These are phyloP conservation scores for Apoda limacodes DNA, from an alignment of 2,888 invertebrate genomes.

Conservation along the genomic window DNA sequence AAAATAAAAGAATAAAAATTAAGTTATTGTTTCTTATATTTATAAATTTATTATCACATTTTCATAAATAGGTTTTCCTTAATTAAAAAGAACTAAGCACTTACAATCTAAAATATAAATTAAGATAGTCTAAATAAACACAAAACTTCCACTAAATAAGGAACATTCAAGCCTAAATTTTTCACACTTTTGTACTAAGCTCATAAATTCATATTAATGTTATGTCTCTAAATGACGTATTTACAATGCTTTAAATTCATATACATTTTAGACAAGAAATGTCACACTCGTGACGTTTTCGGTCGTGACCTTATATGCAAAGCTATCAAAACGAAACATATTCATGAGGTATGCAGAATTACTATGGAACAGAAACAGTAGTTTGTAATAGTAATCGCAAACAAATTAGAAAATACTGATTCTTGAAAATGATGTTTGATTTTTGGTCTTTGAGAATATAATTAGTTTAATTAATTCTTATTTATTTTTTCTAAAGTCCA, in stretches of 20 bases:
- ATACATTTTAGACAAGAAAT: no score
- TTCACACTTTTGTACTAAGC: conserved; percentile 34
- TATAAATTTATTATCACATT: conserved; percentile 66
- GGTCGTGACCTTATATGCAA: conserved; percentile 26
- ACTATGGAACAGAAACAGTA: no score
- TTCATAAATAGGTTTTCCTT: conserved; percentile 61
- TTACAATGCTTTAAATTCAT: no score
- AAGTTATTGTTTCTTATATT: conserved; percentile 27
- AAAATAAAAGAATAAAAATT: conserved; percentile 17
- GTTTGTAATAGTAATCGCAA: no score
- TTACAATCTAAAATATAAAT: conserved; percentile 55
- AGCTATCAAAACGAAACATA: no score
- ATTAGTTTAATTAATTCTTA: no score
- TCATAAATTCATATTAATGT: no score
- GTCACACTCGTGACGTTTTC: conserved; percentile 41
- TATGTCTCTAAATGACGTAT: no score
- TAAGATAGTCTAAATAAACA: conserved; percentile 43
- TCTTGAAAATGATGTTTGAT: conserved; percentile 25
- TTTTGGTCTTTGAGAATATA: conserved; percentile 19
- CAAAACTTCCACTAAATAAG: conserved; percentile 26
- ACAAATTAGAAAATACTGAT: conserved; percentile 56
- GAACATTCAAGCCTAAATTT: conserved; percentile 23
- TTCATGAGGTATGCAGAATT: no score
- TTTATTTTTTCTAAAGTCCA: conserved; percentile 59
- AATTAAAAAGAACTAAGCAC: conserved; percentile 43